Percentiles rank a stretch among this genome's conserved stretches.
Evolutionary conservation across 2,888 invertebrate genomes (phyloP).

Genomic region (Apocheima hispidaria): DNA sequence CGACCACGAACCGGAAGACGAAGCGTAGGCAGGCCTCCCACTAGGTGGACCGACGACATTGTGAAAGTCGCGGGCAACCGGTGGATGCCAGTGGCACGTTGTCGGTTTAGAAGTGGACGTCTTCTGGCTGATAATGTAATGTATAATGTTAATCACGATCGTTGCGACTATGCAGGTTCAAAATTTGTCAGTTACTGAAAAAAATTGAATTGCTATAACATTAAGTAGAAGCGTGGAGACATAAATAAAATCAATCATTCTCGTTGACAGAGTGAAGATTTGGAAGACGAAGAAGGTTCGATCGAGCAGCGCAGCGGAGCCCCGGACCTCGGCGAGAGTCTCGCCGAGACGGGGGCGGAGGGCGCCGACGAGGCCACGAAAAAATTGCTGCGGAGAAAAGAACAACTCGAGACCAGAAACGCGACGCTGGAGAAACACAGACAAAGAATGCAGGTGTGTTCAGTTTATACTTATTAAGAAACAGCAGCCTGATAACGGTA

Average conservation of each 20-base stretch:
- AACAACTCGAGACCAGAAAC: conserved; percentile 75
- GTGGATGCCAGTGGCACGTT: too few species aligned
- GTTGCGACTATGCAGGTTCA: too few species aligned
- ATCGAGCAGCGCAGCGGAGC: conserved; percentile 51
- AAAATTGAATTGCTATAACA: not conserved
- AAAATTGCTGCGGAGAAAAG: conserved; percentile 73
- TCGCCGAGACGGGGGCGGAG: conserved; percentile 75
- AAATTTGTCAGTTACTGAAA: too few species aligned
- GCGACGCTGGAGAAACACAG: conserved; percentile 74
- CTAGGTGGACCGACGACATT: too few species aligned
- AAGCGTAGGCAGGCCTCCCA: too few species aligned
- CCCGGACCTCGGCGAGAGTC: conserved; percentile 58
- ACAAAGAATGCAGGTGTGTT: conserved; percentile 75
- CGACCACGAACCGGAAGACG: too few species aligned
- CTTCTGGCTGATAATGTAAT: too few species aligned
- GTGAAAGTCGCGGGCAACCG: too few species aligned
- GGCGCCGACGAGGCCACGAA: conserved; percentile 80
- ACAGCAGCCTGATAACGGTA: not conserved
- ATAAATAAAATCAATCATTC: too few species aligned
- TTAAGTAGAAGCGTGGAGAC: too few species aligned
- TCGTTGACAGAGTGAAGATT: conserved; percentile 69
- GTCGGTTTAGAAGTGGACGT: too few species aligned
- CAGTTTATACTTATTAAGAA: not conserved
- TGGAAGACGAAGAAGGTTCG: conserved; percentile 68
- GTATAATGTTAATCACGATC: too few species aligned